Evolutionary conservation across 37 sponge, comb jelly and placozoan genomes (phyloP).

Genomic region (Agelas oroides): DNA sequence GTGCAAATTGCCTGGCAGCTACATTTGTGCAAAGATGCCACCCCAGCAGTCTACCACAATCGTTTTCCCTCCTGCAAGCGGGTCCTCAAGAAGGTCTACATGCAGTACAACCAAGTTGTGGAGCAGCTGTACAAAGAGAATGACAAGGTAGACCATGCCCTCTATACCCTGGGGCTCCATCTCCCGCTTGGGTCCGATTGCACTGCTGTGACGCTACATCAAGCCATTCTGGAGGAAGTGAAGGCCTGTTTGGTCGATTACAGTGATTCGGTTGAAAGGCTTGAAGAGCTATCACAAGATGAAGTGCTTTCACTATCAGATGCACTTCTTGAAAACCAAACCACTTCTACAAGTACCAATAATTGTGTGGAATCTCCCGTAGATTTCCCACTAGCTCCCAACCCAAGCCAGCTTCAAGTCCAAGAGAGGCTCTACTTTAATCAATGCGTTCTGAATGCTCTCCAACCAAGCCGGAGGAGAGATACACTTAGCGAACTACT

Average conservation of each 20-base stretch:
- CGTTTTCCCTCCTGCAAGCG: slow-evolving; percentile 35
- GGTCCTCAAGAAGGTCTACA: slow-evolving; percentile 78
- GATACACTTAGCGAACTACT: slow-evolving; percentile 50
- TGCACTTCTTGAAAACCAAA: not conserved
- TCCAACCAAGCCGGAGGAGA: slow-evolving; percentile 62
- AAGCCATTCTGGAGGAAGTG: slow-evolving; percentile 63
- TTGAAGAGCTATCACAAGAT: slow-evolving; percentile 30
- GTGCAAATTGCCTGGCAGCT: slow-evolving; percentile 50
- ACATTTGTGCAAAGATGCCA: not conserved
- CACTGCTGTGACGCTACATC: slow-evolving; percentile 42
- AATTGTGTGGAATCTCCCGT: not conserved
- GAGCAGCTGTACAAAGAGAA: slow-evolving; percentile 43
- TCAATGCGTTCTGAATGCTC: slow-evolving; percentile 54
- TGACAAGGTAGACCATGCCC: slow-evolving; percentile 41
- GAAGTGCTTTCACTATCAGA: slow-evolving; percentile 22
- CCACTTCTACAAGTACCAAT: not conserved
- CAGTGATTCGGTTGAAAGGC: slow-evolving; percentile 41
- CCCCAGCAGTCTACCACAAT: not conserved
- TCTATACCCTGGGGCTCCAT: slow-evolving; percentile 66
- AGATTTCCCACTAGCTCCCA: slow-evolving; percentile 3
- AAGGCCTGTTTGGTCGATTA: slow-evolving; percentile 61
- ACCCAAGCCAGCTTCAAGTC: slow-evolving; percentile 57
- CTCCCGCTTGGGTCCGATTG: slow-evolving; percentile 51
- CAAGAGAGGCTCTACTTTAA: slow-evolving; percentile 79
- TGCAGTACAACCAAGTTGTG: slow-evolving; percentile 72